A percentile compares a stretch with the other conserved stretches of the same genome.
Evolutionary conservation across 1,140 invertebrate species (phyloP).

Genomic region (Danaus plexippus): DNA sequence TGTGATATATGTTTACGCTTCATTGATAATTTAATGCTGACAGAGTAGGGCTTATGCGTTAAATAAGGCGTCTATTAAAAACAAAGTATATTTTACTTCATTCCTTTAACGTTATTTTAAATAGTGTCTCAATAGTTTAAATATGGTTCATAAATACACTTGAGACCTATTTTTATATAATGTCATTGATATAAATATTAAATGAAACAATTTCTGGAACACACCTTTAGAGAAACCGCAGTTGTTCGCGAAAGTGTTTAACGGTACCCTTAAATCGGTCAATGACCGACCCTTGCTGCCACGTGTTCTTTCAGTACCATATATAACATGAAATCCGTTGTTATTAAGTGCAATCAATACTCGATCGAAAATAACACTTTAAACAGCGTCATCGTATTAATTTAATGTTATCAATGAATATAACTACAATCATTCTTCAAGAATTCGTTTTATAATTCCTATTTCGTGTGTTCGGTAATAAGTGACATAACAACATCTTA

Average conservation of each 20-base stretch:
- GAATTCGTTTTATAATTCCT: no score
- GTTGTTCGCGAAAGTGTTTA: conserved; percentile 51
- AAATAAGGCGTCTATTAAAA: no score
- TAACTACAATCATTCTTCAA: no score
- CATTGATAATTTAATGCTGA: no score
- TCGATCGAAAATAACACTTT: no score
- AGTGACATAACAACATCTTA: no score
- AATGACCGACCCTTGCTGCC: conserved; percentile 51
- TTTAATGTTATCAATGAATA: no score
- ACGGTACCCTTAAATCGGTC: conserved; percentile 51
- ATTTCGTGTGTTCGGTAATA: no score
- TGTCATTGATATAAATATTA: neutral
- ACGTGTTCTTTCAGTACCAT: conserved; percentile 36
- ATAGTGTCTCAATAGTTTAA: conserved; percentile 3
- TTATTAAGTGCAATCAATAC: conserved; percentile 4
- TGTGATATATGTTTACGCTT: no score
- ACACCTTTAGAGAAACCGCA: neutral
- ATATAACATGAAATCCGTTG: conserved; percentile 19
- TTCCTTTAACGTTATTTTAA: neutral
- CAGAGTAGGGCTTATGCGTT: no score
- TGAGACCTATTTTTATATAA: neutral
- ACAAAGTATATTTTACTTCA: no score
- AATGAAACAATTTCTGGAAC: conserved; percentile 7
- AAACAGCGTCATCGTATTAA: no score
- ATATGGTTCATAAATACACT: neutral